phyloP scores from a whole-genome alignment of 2,888 invertebrate genomes.

The Acronicta alni region DNA sequence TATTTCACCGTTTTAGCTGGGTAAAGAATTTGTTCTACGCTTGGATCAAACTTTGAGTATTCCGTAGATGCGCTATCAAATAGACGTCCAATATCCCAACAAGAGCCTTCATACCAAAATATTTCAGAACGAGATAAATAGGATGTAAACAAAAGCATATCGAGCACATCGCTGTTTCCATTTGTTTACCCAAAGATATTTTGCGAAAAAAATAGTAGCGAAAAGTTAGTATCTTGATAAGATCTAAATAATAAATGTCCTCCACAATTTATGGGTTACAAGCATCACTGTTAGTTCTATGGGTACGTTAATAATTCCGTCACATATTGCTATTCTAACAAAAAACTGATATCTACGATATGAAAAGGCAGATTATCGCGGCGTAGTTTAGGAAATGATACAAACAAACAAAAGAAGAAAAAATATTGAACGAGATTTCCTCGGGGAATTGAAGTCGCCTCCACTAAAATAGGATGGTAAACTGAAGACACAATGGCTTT shows the following conservation, averaged over 20 bases:
- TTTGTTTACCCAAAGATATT: slow-evolving; percentile 27
- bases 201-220: slow-evolving; percentile 23
- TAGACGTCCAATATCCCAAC: slow-evolving; percentile 27
- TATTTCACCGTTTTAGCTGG: slow-evolving; percentile 15
- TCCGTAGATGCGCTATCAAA: slow-evolving; percentile 25
- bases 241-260: slow-evolving; percentile 45
- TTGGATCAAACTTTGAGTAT: slow-evolving; percentile 29
- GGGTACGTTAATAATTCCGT: slow-evolving; percentile 42
- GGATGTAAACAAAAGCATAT: slow-evolving; percentile 35
- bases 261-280: slow-evolving; percentile 31
- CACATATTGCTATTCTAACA: slow-evolving; percentile 23
- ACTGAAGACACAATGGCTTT: slow-evolving; percentile 76
- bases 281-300: slow-evolving; percentile 29
- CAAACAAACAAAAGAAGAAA: slow-evolving; percentile 72
- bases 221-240: slow-evolving; percentile 32
- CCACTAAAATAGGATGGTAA: slow-evolving; percentile 79
- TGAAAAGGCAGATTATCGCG: slow-evolving; percentile 54
- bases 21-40: slow-evolving; percentile 22
- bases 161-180: slow-evolving; percentile 28
- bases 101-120: slow-evolving; percentile 33
- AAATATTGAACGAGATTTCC: slow-evolving; percentile 81
- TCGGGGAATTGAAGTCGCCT: slow-evolving; percentile 76
- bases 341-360: slow-evolving; percentile 44
- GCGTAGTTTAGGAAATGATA: slow-evolving; percentile 66
- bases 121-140: slow-evolving; percentile 47